phyloP scores from a whole-genome alignment of 2,113 vertebrate species.

The Theristicus caerulescens region DNA sequence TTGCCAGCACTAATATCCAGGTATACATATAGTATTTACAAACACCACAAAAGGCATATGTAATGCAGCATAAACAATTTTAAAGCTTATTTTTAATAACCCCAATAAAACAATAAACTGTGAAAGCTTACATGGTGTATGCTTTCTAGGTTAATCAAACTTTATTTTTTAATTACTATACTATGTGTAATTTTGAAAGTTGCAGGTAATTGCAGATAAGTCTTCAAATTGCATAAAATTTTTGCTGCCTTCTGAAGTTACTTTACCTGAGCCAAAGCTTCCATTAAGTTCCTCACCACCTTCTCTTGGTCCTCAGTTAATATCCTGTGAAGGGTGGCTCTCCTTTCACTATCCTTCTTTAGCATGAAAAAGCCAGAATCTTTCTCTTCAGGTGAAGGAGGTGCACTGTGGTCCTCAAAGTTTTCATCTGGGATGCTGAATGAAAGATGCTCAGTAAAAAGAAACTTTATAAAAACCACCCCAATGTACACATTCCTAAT shows the following conservation, averaged over 20 bases:
- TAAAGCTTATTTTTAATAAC: background rate
- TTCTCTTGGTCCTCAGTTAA: conserved; percentile 93
- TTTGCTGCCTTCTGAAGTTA: background rate
- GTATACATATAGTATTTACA: background rate
- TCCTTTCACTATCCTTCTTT: conserved; percentile 94
- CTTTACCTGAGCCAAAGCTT: conserved; percentile 88
- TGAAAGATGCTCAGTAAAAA: background rate
- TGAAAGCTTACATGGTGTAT: background rate
- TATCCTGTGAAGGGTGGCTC: conserved; percentile 93
- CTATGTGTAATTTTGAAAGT: background rate
- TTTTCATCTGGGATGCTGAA: conserved; percentile 95
- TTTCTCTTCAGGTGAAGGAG: conserved; percentile 96
- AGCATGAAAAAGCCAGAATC: conserved; percentile 97
- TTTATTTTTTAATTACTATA: background rate
- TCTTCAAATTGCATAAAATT: background rate
- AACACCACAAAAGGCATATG: background rate
- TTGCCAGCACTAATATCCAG: background rate
- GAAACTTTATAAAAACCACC: background rate
- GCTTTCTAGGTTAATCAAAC: background rate
- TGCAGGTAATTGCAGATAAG: background rate
- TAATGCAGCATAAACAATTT: background rate
- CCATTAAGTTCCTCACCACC: conserved; percentile 91
- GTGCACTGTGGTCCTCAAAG: conserved; percentile 98
- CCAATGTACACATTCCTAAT: background rate
- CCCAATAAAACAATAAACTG: background rate